Evolutionary conservation across 1,140 invertebrate species (phyloP).

Genomic region (Caenorhabditis tropicalis): DNA sequence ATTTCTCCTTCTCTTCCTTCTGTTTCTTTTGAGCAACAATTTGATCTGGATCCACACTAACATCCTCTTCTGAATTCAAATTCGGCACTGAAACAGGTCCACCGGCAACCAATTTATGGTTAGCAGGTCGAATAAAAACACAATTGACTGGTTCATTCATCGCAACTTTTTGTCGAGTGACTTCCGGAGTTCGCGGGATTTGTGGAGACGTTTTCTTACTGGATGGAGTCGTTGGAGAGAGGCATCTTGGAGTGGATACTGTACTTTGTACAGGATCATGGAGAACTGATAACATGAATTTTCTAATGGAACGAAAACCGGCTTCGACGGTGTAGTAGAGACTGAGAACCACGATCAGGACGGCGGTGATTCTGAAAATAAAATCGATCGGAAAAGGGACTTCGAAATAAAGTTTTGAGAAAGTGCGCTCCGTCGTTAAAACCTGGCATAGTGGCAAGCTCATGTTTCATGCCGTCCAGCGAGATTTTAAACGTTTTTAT

Average conservation of each 20-base stretch:
- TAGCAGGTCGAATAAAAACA: neutral
- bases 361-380: conserved; percentile 6
- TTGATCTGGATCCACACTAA: neutral
- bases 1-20: neutral
- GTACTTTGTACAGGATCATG: neutral
- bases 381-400: too few relatives aligned
- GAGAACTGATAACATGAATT: neutral
- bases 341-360: neutral
- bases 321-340: conserved; percentile 28
- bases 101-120: neutral
- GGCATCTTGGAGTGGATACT: conserved; percentile 19
- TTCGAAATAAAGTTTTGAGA: too few relatives aligned
- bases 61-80: conserved; percentile 12
- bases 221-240: neutral
- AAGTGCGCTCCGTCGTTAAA: too few relatives aligned
- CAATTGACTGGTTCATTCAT: conserved; percentile 32
- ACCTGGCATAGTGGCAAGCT: too few relatives aligned
- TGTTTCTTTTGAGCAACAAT: neutral
- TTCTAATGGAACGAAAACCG: neutral
- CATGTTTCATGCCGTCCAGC: too few relatives aligned
- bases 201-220: neutral
- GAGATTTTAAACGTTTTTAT: too few relatives aligned
- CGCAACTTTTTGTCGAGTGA: neutral
- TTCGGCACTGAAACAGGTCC: neutral
- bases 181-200: neutral